Percentiles rank a stretch among this genome's conserved stretches.
These are phyloP conservation scores for Vanessa atalanta DNA, from an alignment of 1,140 invertebrate species.

Conservation along the genomic window DNA sequence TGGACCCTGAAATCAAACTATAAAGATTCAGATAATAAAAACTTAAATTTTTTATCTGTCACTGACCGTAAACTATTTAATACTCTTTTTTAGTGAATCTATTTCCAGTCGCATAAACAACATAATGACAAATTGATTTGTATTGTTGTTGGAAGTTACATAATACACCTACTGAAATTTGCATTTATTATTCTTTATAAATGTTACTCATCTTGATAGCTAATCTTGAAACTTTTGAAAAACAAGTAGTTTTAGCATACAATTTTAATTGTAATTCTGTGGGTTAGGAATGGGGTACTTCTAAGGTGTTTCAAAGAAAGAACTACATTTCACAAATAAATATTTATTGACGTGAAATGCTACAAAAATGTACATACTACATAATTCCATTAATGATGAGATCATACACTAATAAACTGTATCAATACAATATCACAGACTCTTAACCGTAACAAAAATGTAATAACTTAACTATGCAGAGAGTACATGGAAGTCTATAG, in stretches of 20 bases:
- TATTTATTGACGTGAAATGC: conserved; percentile 71
- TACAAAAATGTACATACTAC: conserved; percentile 57
- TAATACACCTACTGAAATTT: not conserved
- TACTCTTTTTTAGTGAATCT: not conserved
- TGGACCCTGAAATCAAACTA: conserved; percentile 58
- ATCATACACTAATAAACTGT: conserved; percentile 52
- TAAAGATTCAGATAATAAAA: conserved; percentile 25
- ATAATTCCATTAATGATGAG: conserved; percentile 45
- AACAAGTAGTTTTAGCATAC: not conserved
- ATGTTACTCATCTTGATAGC: not conserved
- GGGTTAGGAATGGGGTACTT: conserved; percentile 37
- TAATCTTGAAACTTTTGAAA: not conserved
- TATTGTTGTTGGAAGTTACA: not conserved
- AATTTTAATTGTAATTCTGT: not conserved
- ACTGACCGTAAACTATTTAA: not conserved
- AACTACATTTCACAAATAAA: conserved; percentile 68
- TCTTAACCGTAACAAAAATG: conserved; percentile 32
- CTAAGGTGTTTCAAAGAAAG: conserved; percentile 62
- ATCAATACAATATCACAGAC: conserved; percentile 36
- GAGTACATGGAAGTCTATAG: conserved; percentile 4
- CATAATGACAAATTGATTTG: not conserved
- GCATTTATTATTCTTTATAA: not conserved
- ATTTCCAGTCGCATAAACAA: not conserved
- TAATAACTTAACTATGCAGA: conserved; percentile 34
- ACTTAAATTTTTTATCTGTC: not conserved